A percentile compares a stretch with the other conserved stretches of the same genome.
Conservation (phyloP, 2,797 vertebrate species). For the Lutjanus argentimaculatus region DNA sequence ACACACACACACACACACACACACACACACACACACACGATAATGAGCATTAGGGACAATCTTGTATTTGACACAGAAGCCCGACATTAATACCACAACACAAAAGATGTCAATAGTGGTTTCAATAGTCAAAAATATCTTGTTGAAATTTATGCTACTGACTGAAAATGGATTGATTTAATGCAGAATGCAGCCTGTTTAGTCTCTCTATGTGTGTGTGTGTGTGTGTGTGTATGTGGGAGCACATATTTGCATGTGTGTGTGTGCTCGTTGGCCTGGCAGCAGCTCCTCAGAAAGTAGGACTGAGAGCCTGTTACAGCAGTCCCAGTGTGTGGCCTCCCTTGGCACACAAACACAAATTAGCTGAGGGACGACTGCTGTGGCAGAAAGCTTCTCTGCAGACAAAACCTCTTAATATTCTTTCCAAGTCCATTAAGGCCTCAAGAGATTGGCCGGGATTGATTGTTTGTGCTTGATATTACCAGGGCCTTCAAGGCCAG, state of each 20-base stretch:
- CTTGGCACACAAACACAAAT: conserved; percentile 85
- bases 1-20: too few relatives aligned
- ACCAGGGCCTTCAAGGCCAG: conserved; percentile 80
- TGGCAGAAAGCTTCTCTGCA: conserved; percentile 82
- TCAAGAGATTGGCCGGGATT: conserved; percentile 85
- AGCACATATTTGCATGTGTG: conserved; percentile 53
- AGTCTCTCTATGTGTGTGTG: conserved; percentile 48
- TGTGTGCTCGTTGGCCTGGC: conserved; percentile 72
- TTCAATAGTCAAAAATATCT: conserved; percentile 35
- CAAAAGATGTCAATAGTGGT: conserved; percentile 22
- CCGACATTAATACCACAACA: conserved; percentile 26
- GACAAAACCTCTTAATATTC: conserved; percentile 88
- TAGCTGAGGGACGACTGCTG: conserved; percentile 83
- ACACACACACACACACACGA: background rate
- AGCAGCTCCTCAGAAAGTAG: conserved; percentile 77
- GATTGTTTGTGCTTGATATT: conserved; percentile 89
- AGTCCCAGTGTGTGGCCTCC: conserved; percentile 84
- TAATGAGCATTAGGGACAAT: conserved; percentile 39
- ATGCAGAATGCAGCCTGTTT: conserved; percentile 46
- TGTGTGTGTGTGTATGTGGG: conserved; percentile 55
- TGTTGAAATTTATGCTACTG: conserved; percentile 39
- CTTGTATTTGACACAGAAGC: conserved; percentile 33
- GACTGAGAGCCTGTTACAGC: conserved; percentile 82
- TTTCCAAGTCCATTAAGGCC: conserved; percentile 86
- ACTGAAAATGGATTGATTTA: conserved; percentile 48